Percentiles rank a stretch among this genome's conserved stretches.
These are phyloP conservation scores for Neoitamus cyanurus DNA, from an alignment of 2,888 invertebrate species.

Conservation along the genomic window DNA sequence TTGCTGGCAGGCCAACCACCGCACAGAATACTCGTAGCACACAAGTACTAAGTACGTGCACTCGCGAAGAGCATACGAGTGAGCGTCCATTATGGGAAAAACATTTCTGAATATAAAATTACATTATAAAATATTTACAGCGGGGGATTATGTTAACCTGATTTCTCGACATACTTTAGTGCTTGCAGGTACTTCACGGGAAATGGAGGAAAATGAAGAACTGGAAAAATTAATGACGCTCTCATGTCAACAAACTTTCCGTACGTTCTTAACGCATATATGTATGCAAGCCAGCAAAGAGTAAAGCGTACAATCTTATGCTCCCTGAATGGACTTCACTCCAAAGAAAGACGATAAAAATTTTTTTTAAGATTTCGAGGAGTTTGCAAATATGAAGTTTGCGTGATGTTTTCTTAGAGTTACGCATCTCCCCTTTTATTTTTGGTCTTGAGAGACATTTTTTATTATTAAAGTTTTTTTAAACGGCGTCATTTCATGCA, in stretches of 20 bases:
- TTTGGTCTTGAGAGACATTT: not conserved
- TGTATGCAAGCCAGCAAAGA: not conserved
- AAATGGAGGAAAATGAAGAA: slow-evolving; percentile 5
- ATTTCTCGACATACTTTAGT: not conserved
- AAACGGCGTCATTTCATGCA: not conserved
- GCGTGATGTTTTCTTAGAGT: not conserved
- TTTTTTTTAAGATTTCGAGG: not conserved
- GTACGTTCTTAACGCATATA: not conserved
- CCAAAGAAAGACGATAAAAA: not conserved
- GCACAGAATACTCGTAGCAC: not conserved
- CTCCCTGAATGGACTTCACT: not conserved
- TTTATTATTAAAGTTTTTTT: not conserved
- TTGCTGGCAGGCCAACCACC: not conserved
- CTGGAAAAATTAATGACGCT: not conserved
- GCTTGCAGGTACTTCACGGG: not conserved
- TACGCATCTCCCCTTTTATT: not conserved
- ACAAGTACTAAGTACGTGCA: not conserved
- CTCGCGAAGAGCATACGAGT: not conserved
- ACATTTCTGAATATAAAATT: not conserved
- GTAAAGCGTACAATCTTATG: not conserved
- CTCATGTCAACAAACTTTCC: not conserved
- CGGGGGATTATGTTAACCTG: not conserved
- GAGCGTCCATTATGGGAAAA: not conserved
- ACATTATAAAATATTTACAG: not conserved
- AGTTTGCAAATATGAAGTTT: not conserved